Base-by-base conservation (phyloP, 2,888 invertebrate genomes). In the Theretra japonica region DNA sequence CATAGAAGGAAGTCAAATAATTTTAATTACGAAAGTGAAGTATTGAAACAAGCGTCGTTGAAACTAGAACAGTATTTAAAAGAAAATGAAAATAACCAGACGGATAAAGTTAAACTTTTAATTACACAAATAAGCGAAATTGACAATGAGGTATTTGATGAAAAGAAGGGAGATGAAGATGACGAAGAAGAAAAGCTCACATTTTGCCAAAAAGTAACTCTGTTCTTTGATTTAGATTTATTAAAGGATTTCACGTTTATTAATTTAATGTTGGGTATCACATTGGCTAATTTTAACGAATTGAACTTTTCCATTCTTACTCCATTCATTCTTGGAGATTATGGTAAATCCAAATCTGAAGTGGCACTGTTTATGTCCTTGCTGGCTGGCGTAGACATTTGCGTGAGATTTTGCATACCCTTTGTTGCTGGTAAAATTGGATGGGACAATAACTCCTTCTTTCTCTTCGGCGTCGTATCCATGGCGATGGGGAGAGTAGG, bases 221-320 rank as follows among this genome's bases (percentile, higher is more conserved):
- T 95, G 56, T 97, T 97, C 83, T 97, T 97, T 80, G 97, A 97
- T 84, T 92, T 97, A 73, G 96, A 96, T 84, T 91, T 97, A 69
- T 86, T 97, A 71, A 95, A 95, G 77, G 97, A 97, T 86, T 95
- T 95, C 19, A 95, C 96, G 4, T 97, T 96, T 79, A 95, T 97
- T 3, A 97, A 96, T 80, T 90, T 97, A 19, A 96, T 97, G 94
- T 83, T 97, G 71, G 97, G 97, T 0, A 92, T 97, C 68, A 97
- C 96, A 0, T 89, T 97, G 57, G 96, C 96, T 0, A 96, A 96
- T 82, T 97, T 97, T 80, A 96, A 95, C 5, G 97, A 97, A 86
- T 80, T 97, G 7, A 97, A 97, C 84, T 97, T 97, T 83, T 96
- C 97, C 2, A 95, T 97, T 69, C 82, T 97, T 69, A 97, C 96